Base-by-base conservation (phyloP, 1,140 invertebrate genomes). In the Zaprionus ghesquierei region DNA sequence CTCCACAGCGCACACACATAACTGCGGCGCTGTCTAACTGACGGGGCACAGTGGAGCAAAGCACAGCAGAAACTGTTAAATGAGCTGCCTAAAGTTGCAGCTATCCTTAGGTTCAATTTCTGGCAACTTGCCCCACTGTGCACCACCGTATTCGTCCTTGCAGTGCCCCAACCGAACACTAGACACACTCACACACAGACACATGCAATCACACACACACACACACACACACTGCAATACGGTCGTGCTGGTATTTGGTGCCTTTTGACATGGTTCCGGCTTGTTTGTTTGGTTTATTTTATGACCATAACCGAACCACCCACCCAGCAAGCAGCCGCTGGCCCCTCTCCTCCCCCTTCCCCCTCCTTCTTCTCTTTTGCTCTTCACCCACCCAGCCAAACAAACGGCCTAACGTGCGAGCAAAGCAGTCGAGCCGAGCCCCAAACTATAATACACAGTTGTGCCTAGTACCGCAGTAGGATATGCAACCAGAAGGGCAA, bases 211-310 rank as follows among this genome's bases (percentile, higher is more conserved):
- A 69, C 35, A 59, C 23, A 50, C 15, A 72, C 22, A 35, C 69
- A 55, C 66, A 50, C 38, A 65, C 49, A 66, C 46, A 51, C 31
- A 29, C 6, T 65, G 29, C 65, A 46, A 38, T 50, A 50, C 51
- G 25, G 23, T 60, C 59, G 62, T 86, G 76, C 78, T 73, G 69
- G 71, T 80, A 72, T 87, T 75, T 69, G 72, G 35, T 73, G 85
- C 78, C 78, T 85, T 90, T 78, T 90, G 86, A 90, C 81, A 90
- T 89, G 86, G 81, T 90, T 90, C 86, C 85, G 85, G 81, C 86
- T 89, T 89, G 86, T 89, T 89, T 89, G 81, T 89, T 89, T 89
- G 86, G 86, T 89, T 90, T 89, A 89, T 89, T 89, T 89, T 89
- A 86, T 90, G 86, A 73, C 86, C 86, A 90, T 89, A 89, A 90